These are phyloP conservation scores for Chelonoidis abingdonii DNA, from an alignment of 2,113 vertebrate species.

Conservation along the genomic window DNA sequence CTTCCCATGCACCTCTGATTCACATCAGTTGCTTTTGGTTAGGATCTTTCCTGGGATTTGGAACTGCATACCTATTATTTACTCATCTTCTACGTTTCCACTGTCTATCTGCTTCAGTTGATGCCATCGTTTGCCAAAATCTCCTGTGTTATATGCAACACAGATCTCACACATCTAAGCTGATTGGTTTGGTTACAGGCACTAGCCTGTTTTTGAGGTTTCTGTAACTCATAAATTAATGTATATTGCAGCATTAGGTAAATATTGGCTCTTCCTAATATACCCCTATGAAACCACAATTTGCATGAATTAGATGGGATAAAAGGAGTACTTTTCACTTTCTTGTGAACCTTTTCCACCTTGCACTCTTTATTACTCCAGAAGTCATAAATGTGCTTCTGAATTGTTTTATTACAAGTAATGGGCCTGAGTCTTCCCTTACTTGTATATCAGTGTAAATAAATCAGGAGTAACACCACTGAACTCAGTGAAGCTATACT, in stretches of 20 bases:
- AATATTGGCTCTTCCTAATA: background rate
- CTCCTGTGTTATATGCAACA: background rate
- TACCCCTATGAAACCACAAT: background rate
- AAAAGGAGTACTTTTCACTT: background rate
- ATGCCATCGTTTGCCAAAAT: background rate
- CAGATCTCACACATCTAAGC: accelerated
- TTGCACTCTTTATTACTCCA: background rate
- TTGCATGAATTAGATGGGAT: background rate
- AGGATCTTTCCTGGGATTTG: background rate
- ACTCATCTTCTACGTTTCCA: background rate
- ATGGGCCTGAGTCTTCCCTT: background rate
- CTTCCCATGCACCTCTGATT: background rate
- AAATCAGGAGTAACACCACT: background rate
- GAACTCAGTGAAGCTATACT: background rate
- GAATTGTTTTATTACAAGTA: background rate
- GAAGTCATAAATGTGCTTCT: background rate
- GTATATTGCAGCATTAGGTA: background rate
- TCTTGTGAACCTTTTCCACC: background rate
- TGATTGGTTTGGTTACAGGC: background rate
- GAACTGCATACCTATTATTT: background rate
- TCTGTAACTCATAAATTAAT: background rate
- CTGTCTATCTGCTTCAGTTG: background rate
- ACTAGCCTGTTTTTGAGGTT: background rate
- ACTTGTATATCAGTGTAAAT: background rate
- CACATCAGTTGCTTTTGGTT: background rate